Evolutionary conservation across 2,888 invertebrate genomes (phyloP), one percentile per base, ranked within the genome.

Genomic region (Habrosyne pyritoides): DNA sequence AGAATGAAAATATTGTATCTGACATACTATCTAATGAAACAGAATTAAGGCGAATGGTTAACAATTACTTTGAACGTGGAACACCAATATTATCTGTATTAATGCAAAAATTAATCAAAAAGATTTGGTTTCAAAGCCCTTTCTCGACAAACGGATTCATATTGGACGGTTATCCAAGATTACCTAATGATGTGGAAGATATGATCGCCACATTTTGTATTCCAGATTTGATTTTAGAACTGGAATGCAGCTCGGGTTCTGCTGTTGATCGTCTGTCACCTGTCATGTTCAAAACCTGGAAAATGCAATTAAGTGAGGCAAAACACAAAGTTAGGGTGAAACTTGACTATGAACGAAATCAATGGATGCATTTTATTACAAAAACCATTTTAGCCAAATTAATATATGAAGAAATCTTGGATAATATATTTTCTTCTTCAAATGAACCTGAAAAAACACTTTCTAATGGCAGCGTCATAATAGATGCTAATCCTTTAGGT

Each of bases 111-210:
- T 65, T 93, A 33, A 67, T 94, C 28, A 79, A 78, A 24, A 85
- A 80, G 28, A 80, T 93, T 26, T 95, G 94, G 94, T 93, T 92
- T 69, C 74, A 91, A 52, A 77, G 89, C 52, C 94, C 94, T 0
- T 93, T 86, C 70, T 79, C 76, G 21, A 69, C 75, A 4, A 82
- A 79, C 18, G 95, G 95, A 5, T 87, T 95, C 72, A 85, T 95
- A 46, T 74, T 95, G 42, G 94, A 95, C 75, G 94, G 94, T 53
- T 95, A 94, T 82, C 95, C 95, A 8, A 93, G 88, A 75, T 77
- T 93, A 57, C 76, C 89, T 6, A 79, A 83, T 52, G 95, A 95
- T 75, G 74, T 94, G 2, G 88, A 93, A 61, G 86, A 91, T 42
- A 93, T 95, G 89, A 57, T 87, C 5, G 69, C 87, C 22, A 79